Conservation (phyloP, 2,797 vertebrate species). For the Miichthys miiuy region DNA sequence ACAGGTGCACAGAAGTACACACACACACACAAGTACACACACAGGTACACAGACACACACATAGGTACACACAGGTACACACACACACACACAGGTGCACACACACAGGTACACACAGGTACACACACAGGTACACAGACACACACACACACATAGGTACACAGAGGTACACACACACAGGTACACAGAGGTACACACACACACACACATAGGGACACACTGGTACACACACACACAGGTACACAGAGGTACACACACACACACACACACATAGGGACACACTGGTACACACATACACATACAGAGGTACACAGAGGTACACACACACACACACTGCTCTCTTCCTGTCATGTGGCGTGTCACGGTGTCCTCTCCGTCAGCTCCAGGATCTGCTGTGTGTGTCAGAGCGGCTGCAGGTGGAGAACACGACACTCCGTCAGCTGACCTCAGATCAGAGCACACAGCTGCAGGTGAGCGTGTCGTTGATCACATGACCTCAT, state of each 20-base stretch:
- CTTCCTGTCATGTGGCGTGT: neutral
- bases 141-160: neutral
- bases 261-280: neutral
- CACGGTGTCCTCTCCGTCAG: constrained; percentile 34
- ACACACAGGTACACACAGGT: neutral
- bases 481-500: neutral
- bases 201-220: no score
- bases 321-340: neutral
- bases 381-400: constrained; percentile 55
- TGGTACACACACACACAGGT: neutral
- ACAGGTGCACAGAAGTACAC: neutral
- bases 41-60: neutral
- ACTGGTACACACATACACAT: neutral
- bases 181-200: neutral
- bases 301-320: no score
- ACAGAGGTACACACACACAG: no score
- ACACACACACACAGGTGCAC: constrained; percentile 1
- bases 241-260: neutral
- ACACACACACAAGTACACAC: neutral
- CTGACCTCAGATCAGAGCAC: constrained; percentile 55
- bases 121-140: neutral
- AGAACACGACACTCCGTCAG: constrained; percentile 49
- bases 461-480: constrained; percentile 22
- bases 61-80: neutral
- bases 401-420: constrained; percentile 45